Evolutionary conservation across 2,888 invertebrate genomes (phyloP).

Genomic region (Conops quadrifasciatus): DNA sequence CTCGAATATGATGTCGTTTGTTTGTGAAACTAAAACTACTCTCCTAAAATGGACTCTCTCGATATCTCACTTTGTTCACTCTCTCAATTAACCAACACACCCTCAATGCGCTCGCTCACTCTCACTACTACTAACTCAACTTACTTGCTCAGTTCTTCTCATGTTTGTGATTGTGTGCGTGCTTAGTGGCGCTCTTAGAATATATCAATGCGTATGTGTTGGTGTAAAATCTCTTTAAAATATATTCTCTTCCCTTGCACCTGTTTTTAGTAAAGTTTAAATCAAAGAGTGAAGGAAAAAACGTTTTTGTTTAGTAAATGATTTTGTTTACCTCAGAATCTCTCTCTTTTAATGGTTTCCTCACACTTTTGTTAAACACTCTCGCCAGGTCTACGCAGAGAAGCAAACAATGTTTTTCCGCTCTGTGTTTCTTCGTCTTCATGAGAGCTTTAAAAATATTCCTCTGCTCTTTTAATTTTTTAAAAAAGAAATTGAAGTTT

Average conservation of each 20-base stretch:
- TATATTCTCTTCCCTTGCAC: constrained; percentile 42
- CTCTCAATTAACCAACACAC: not conserved
- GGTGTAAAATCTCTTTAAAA: constrained; percentile 32
- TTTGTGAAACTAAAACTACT: too few relatives aligned
- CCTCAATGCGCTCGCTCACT: constrained; percentile 15
- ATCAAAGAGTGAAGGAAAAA: not conserved
- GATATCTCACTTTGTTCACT: not conserved
- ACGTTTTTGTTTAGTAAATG: not conserved
- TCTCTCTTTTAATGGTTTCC: not conserved
- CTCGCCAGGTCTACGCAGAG: too few relatives aligned
- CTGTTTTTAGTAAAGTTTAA: constrained; percentile 44
- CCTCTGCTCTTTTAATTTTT: too few relatives aligned
- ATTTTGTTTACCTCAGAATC: not conserved
- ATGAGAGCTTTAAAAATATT: too few relatives aligned
- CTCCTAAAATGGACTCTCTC: not conserved
- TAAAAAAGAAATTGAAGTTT: too few relatives aligned
- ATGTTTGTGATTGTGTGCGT: constrained; percentile 47
- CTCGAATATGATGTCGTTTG: too few relatives aligned
- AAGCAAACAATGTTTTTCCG: too few relatives aligned
- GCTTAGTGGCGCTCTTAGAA: constrained; percentile 13
- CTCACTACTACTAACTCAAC: constrained; percentile 45
- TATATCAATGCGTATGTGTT: constrained; percentile 35
- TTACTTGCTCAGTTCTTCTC: not conserved
- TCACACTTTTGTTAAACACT: not conserved
- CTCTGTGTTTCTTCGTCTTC: too few relatives aligned